Evolutionary conservation across 53 echinoderm and acorn worm genomes (phyloP), one percentile per base, ranked within the genome.

Genomic region (Temnopleurus reevesii): DNA sequence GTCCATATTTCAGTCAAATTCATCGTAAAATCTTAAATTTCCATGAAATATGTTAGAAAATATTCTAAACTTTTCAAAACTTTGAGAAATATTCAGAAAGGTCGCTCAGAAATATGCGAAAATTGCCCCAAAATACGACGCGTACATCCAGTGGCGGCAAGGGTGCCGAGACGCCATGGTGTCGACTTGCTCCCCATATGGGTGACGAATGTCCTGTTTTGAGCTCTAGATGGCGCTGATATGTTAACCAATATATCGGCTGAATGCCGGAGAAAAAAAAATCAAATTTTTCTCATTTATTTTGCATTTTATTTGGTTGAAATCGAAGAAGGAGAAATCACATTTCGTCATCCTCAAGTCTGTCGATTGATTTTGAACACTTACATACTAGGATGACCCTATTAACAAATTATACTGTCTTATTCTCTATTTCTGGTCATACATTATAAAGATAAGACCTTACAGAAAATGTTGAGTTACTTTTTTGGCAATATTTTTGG

Each of bases 221-320:
- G 58, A 41, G 44, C 85, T 43, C 59, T 60, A 85, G 85, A 46
- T 85, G 85, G 85, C 85, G 85, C 85, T 83, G 49, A 56, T 21
- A 51, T 31, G 36, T 55, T 83, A 15, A 3, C 9, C 24, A 33
- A 56, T 55, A 54, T 36, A 15, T 33, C 36, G 35, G 54, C 18
- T 28, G 47, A 46, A 80, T 25, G 29, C 2, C 25, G 15, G 4
- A 13, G 10, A 18, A 27, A 5, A 24, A 2, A 4, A 8, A 1
- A 23, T 8, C 6, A n/a, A 17, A 55, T 29, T 83, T 83, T 55
- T 56, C 21, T 26, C 27, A 30, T 34, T 27, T 38, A 21, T 21
- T 55, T 83, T 55, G 33, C 21, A 55, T 55, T 83, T 83, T 51
- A 19, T 83, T 33, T 4, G 33, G 83, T 8, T 23, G 51, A 79